Evolutionary conservation across 2,113 vertebrate species (phyloP).

Genomic region (Leptobrachium ailaonicum): DNA sequence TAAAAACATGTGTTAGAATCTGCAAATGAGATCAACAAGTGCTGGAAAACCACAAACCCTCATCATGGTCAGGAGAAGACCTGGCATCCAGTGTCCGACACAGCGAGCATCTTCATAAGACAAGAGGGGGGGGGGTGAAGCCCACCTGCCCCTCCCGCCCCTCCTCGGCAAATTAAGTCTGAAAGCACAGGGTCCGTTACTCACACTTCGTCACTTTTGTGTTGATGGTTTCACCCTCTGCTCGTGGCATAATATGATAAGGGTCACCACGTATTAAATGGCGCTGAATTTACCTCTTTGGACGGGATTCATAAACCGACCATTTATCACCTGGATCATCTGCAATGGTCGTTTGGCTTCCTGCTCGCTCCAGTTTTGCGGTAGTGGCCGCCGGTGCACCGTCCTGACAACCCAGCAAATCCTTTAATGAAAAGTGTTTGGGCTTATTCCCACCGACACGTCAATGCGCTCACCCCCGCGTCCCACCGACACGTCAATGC

Average conservation of each 20-base stretch:
- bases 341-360: neutral
- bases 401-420: no score
- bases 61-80: neutral
- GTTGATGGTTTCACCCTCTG: neutral
- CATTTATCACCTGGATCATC: neutral
- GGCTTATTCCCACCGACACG: no score
- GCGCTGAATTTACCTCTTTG: accelerated
- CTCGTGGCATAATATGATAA: neutral
- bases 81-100: no score
- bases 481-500: no score
- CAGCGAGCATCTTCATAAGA: no score
- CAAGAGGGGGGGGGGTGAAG: no score
- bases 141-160: no score
- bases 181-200: neutral
- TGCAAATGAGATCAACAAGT: neutral
- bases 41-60: neutral
- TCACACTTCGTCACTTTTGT: neutral
- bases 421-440: no score
- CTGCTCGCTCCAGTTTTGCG: no score
- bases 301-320: neutral
- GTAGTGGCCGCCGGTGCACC: no score
- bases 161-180: neutral
- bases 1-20: no score
- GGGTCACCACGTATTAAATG: neutral
- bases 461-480: no score